phyloP scores from a whole-genome alignment of 2,113 vertebrate species.

The Pycnonotus jocosus region DNA sequence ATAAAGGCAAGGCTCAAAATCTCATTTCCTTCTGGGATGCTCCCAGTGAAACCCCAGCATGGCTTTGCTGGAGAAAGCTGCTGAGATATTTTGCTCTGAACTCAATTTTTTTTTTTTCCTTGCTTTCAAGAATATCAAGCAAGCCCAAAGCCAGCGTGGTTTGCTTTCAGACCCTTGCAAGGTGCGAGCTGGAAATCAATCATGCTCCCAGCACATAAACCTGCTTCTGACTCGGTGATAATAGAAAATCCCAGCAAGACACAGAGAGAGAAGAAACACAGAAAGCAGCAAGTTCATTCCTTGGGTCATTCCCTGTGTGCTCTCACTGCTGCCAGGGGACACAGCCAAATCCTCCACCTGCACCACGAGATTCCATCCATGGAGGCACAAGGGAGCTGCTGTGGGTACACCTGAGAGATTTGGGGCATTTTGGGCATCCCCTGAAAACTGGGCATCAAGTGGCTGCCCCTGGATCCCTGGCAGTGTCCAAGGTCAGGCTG shows the following conservation, averaged over 20 bases:
- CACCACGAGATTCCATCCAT: background rate
- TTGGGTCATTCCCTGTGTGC: background rate
- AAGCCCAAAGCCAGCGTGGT: background rate
- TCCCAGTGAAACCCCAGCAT: background rate
- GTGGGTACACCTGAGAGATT: background rate
- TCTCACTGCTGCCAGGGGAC: background rate
- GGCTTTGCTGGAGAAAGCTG: background rate
- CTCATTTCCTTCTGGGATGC: background rate
- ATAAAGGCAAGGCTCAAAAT: background rate
- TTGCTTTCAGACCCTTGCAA: background rate
- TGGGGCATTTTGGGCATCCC: background rate
- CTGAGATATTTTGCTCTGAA: background rate
- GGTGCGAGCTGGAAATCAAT: slow-evolving; percentile 19
- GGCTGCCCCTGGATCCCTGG: background rate
- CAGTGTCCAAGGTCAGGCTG: background rate
- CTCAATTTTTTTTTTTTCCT: background rate
- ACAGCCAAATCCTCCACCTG: background rate
- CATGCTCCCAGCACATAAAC: background rate
- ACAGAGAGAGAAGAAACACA: background rate
- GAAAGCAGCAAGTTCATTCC: background rate
- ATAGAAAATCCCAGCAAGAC: slow-evolving; percentile 42
- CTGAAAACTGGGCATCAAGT: fast-evolving
- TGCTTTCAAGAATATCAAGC: background rate
- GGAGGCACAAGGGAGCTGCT: background rate
- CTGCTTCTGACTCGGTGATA: background rate